Base-by-base conservation (phyloP, 2,113 vertebrate species). In the Empidonax traillii region DNA sequence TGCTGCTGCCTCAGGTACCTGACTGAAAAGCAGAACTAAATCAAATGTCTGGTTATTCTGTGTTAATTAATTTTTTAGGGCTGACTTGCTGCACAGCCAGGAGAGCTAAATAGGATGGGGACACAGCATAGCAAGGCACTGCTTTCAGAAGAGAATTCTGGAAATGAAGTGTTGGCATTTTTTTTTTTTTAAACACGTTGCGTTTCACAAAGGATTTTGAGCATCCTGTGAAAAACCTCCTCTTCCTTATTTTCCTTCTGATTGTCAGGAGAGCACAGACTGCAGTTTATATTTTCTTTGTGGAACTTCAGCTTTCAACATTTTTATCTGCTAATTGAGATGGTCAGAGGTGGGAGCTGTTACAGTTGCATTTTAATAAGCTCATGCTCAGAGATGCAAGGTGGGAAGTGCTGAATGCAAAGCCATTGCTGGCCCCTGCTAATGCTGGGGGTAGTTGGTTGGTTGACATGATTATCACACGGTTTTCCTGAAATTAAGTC, bases 1-100 rank as follows among this genome's bases (percentile, higher is more conserved):
- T 63, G 99, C 99, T 12, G 99, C 98, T n/a, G 98, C 98, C 74
- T 99, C 99, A 98, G 99, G 99, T 99, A 97, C 55, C 58, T 56
- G 72, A 37, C 61, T 69, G 89, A 85, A 89, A 87, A 95, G 71
- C 56, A 82, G 63, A 94, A 87, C n/a, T 51, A 85, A 92, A 79
- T 85, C 51, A 75, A 72, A 84, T 52, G 65, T 72, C 91, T 94
- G 58, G 24, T 58, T 94, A 56, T 85, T 93, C 56, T 85, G 13
- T 76, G 67, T 88, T 88, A 93, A 73, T 95, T 94, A 73, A 66
- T 92, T 84, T 95, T 92, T 71, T 71, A 13, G n/a, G 87, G 37
- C 30, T 82, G 71, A 62, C 61, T 63, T 85, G 43, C 55, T 85
- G 55, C 41, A 27, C 5, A 81, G 59, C n/a, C 33, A 56, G 89